Percentiles rank a stretch among this genome's conserved stretches.
Evolutionary conservation across 2,797 vertebrate species (phyloP).

Genomic region (Poeciliopsis paucimaculata): DNA sequence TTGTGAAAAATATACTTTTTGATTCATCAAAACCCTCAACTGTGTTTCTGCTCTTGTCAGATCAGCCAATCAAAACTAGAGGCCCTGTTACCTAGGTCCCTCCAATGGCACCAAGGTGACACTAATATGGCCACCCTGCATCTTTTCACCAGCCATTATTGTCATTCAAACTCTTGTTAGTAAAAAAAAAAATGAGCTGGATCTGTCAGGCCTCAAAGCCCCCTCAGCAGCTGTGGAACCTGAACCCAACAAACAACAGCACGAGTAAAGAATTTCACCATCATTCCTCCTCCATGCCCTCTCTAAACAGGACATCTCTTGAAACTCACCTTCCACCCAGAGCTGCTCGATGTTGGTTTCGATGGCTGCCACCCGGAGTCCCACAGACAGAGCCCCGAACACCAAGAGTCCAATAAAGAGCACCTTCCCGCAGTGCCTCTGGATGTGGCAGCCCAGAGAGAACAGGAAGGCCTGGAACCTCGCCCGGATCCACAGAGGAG

Average conservation of each 20-base stretch:
- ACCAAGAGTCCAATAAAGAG: constrained; percentile 96
- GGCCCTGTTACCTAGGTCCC: constrained; percentile 47
- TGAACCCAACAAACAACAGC: not conserved
- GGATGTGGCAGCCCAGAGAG: constrained; percentile 95
- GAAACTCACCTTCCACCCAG: constrained; percentile 96
- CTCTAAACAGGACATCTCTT: not conserved
- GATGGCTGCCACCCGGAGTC: constrained; percentile 92
- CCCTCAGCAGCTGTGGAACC: not conserved
- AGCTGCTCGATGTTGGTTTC: constrained; percentile 98
- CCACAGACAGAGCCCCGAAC: constrained; percentile 94
- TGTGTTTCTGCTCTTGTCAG: constrained; percentile 12
- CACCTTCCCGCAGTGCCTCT: constrained; percentile 97
- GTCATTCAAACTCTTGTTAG: constrained; percentile 44
- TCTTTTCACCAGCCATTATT: constrained; percentile 34
- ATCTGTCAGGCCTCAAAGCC: not conserved
- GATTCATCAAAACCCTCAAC: not conserved
- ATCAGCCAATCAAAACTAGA: constrained; percentile 24
- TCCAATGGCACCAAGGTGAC: constrained; percentile 55
- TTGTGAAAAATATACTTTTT: not conserved
- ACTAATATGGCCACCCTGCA: constrained; percentile 41
- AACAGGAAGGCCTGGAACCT: constrained; percentile 96
- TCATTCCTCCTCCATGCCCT: constrained; percentile 2
- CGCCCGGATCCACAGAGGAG: constrained; percentile 94
- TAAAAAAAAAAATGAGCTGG: not conserved
- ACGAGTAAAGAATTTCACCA: not conserved